A percentile compares a stretch with the other conserved stretches of the same genome.
Evolutionary conservation across 2,797 vertebrate genomes (phyloP).

Genomic region (Ceryle rudis): DNA sequence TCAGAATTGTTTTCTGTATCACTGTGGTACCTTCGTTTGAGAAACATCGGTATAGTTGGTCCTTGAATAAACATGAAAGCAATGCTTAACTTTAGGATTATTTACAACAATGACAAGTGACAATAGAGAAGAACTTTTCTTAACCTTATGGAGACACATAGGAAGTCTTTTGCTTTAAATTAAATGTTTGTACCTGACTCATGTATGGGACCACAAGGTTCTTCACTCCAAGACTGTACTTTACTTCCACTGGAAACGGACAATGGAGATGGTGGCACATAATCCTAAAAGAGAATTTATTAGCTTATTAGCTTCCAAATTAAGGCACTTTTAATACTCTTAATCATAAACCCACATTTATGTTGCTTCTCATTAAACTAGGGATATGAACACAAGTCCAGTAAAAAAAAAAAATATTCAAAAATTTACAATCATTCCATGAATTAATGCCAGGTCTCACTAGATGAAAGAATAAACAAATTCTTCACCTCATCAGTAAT

Average conservation of each 20-base stretch:
- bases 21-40: constrained; percentile 76
- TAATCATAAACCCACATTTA: background rate
- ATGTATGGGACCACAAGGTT: background rate
- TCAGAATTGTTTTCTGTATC: constrained; percentile 65
- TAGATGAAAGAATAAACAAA: background rate
- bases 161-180: background rate
- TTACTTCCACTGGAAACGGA: constrained; percentile 47
- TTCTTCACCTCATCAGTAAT: background rate
- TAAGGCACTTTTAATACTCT: background rate
- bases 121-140: background rate
- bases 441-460: background rate
- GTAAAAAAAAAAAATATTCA: background rate
- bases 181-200: constrained; percentile 66
- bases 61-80: constrained; percentile 58
- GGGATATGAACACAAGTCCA: background rate
- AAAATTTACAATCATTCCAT: background rate
- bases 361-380: background rate
- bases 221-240: background rate
- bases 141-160: background rate
- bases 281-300: constrained; percentile 61
- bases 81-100: background rate
- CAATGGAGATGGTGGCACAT: background rate
- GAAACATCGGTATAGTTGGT: constrained; percentile 3
- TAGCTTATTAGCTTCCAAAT: background rate
- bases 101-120: background rate